These are phyloP conservation scores for Criorhina ranunculi DNA, from an alignment of 2,888 invertebrate genomes.

Conservation along the genomic window DNA sequence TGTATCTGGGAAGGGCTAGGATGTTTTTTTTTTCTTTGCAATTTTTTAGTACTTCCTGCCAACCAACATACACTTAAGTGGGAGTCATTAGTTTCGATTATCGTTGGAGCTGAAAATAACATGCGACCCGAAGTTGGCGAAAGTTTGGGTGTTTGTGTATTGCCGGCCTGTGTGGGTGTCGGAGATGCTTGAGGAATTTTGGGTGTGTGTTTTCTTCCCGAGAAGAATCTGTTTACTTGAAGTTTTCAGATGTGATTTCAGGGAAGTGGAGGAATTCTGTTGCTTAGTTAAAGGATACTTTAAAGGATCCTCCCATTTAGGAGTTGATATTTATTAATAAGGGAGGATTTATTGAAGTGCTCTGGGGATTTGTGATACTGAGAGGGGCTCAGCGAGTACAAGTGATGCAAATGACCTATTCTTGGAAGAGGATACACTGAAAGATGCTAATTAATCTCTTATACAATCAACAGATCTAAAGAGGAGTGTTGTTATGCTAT, in stretches of 20 bases:
- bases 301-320: slow-evolving; percentile 43
- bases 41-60: slow-evolving; percentile 25
- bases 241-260: slow-evolving; percentile 53
- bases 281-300: slow-evolving; percentile 43
- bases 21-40: slow-evolving; percentile 27
- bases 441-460: slow-evolving; percentile 19
- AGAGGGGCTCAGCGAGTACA: slow-evolving; percentile 23
- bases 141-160: slow-evolving; percentile 30
- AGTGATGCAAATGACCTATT: slow-evolving; percentile 31
- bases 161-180: slow-evolving; percentile 23
- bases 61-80: slow-evolving; percentile 37
- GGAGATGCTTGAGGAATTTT: slow-evolving; percentile 20
- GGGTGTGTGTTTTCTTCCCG: slow-evolving; percentile 24
- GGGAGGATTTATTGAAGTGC: slow-evolving; percentile 48
- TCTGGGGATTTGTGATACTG: slow-evolving; percentile 36
- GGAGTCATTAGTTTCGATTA: slow-evolving; percentile 74
- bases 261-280: slow-evolving; percentile 20
- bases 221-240: slow-evolving; percentile 39
- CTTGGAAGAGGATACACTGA: slow-evolving; percentile 7
- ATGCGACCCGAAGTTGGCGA: slow-evolving; percentile 54
- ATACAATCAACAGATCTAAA: slow-evolving; percentile 1
- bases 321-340: slow-evolving; percentile 66
- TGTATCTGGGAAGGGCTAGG: slow-evolving; percentile 13
- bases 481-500: not conserved
- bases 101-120: slow-evolving; percentile 66